Evolutionary conservation across 2,797 vertebrate genomes (phyloP).

Genomic region (Eidolon dupreanum): DNA sequence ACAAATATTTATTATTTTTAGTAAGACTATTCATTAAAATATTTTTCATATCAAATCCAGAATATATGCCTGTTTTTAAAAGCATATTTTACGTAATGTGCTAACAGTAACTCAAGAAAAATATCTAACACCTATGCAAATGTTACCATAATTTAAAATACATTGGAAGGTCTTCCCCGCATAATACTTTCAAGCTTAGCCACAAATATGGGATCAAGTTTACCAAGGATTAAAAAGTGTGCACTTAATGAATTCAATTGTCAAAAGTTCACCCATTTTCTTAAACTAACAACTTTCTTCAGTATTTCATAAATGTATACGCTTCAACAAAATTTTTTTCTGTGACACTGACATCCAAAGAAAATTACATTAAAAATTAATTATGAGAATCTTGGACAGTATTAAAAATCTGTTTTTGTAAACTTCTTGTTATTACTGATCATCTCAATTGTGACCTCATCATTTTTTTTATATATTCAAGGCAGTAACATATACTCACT

Average conservation of each 20-base stretch:
- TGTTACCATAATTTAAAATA: conserved; percentile 40
- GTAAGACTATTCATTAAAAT: background rate
- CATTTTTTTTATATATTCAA: background rate
- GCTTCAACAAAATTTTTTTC: background rate
- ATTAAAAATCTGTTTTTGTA: background rate
- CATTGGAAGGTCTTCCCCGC: background rate
- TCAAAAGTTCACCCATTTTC: conserved; percentile 35
- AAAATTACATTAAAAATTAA: conserved; percentile 24
- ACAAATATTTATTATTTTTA: conserved; percentile 10
- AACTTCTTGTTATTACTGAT: background rate
- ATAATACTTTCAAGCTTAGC: background rate
- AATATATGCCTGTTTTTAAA: conserved; percentile 12
- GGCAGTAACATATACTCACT: background rate
- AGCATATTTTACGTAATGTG: background rate
- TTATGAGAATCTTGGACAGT: background rate
- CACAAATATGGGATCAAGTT: background rate
- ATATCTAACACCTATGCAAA: background rate
- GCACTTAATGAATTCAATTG: background rate
- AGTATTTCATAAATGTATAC: background rate
- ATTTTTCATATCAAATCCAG: conserved; percentile 20
- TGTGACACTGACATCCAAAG: background rate
- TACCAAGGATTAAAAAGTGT: conserved; percentile 11
- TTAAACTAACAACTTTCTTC: background rate
- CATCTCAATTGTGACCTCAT: background rate
- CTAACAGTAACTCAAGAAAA: conserved; percentile 35